Percentiles rank a stretch among this genome's conserved stretches.
Conservation (phyloP, 1,140 invertebrate species). For the Trypoxylus dichotomus region DNA sequence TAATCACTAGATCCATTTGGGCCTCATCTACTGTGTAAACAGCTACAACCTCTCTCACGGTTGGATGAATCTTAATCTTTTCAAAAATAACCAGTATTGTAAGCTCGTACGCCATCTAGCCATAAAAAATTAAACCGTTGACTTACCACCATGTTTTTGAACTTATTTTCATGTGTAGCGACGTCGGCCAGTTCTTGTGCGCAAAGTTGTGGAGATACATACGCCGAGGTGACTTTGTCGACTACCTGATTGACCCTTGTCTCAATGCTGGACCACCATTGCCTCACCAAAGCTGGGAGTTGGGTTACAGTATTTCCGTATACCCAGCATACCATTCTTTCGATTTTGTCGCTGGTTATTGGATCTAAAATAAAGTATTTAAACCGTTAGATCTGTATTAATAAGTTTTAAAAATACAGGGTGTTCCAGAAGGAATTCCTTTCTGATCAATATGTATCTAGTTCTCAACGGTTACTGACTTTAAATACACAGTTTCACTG, state of each 20-base stretch:
- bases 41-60: conserved; percentile 75
- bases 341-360: conserved; percentile 51
- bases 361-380: conserved; percentile 39
- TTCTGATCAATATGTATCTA: no score
- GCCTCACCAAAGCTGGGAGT: conserved; percentile 76
- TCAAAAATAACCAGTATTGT: conserved; percentile 32
- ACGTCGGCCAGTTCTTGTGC: conserved; percentile 69
- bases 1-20: conserved; percentile 76
- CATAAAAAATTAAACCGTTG: not conserved
- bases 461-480: no score
- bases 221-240: conserved; percentile 73
- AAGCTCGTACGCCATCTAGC: not conserved
- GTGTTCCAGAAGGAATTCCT: no score
- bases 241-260: conserved; percentile 68
- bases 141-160: conserved; percentile 73
- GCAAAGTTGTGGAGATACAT: conserved; percentile 73
- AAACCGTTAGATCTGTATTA: no score
- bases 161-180: conserved; percentile 54
- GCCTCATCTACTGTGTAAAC: conserved; percentile 81
- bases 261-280: conserved; percentile 79
- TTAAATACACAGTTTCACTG: no score
- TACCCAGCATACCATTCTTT: conserved; percentile 69
- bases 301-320: conserved; percentile 66
- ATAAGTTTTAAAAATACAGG: no score
- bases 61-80: conserved; percentile 71